A percentile compares a stretch with the other conserved stretches of the same genome.
These are phyloP conservation scores for Isaurus tuberculatus DNA, from an alignment of 92 coral and sea anemone genomes.

Conservation along the genomic window DNA sequence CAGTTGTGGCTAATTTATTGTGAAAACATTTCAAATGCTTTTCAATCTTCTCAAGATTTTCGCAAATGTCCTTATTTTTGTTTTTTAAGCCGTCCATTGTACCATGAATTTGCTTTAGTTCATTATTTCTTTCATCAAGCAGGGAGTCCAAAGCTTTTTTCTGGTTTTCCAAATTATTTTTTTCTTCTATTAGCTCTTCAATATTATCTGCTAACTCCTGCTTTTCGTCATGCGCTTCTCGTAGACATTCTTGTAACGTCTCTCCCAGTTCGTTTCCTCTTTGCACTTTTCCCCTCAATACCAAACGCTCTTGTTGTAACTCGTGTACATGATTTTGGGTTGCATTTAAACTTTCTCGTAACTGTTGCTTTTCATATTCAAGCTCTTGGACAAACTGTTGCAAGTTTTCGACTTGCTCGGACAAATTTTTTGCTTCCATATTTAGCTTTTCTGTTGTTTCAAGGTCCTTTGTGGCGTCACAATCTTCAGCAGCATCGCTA, in stretches of 20 bases:
- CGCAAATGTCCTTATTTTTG: constrained; percentile 57
- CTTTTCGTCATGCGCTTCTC: constrained; percentile 87
- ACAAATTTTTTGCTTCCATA: constrained; percentile 22
- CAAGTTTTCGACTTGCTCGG: constrained; percentile 54
- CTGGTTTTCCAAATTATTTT: constrained; percentile 54
- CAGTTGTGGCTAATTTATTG: constrained; percentile 54
- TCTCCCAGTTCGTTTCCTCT: constrained; percentile 73
- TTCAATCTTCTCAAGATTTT: constrained; percentile 56
- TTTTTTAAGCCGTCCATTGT: constrained; percentile 24
- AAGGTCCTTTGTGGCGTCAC: constrained; percentile 22
- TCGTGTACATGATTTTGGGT: constrained; percentile 75
- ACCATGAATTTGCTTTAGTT: not conserved
- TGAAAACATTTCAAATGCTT: constrained; percentile 50
- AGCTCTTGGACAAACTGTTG: constrained; percentile 64
- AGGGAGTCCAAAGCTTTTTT: constrained; percentile 4
- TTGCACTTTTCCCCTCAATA: constrained; percentile 68
- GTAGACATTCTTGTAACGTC: constrained; percentile 83
- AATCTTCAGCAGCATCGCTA: constrained; percentile 17
- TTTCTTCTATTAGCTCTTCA: constrained; percentile 82
- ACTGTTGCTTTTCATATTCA: constrained; percentile 77
- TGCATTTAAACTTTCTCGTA: constrained; percentile 72
- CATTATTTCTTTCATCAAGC: constrained; percentile 12
- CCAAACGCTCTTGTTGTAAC: constrained; percentile 72
- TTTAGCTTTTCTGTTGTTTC: not conserved
- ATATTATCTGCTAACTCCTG: constrained; percentile 78